phyloP scores from a whole-genome alignment of 2,888 invertebrate species.

The Clitarchus hookeri region DNA sequence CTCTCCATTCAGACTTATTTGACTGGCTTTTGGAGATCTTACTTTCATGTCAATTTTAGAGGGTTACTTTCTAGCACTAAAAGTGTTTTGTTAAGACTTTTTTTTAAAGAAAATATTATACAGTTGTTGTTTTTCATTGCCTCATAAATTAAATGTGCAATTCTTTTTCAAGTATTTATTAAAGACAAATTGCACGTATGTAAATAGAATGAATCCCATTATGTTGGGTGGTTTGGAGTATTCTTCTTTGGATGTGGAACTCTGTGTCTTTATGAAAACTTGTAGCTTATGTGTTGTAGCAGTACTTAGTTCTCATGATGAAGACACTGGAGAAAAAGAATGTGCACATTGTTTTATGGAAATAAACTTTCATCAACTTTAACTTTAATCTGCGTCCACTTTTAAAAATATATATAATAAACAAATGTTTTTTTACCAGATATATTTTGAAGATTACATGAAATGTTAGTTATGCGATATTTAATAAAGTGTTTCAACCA shows the following conservation, averaged over 20 bases:
- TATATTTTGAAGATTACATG: background rate
- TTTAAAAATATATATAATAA: background rate
- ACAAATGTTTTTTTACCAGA: background rate
- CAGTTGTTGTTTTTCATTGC: constrained; percentile 21
- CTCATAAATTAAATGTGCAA: constrained; percentile 42
- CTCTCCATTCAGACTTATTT: constrained; percentile 2
- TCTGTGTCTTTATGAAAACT: constrained; percentile 35
- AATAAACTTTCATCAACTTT: background rate
- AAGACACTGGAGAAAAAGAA: constrained; percentile 36
- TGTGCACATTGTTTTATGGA: constrained; percentile 39
- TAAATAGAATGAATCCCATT: constrained; percentile 34
- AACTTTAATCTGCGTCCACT: constrained; percentile 12
- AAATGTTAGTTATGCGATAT: constrained; percentile 2
- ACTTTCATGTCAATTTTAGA: constrained; percentile 20
- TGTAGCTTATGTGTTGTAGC: background rate
- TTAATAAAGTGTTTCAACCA: constrained; percentile 10
- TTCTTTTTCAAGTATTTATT: constrained; percentile 45
- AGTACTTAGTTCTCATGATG: constrained; percentile 33
- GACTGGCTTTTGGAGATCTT: constrained; percentile 10
- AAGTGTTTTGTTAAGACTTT: constrained; percentile 4
- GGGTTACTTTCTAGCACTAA: constrained; percentile 15
- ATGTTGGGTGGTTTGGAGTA: constrained; percentile 24
- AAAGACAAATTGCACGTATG: constrained; percentile 30
- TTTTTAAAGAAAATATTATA: constrained; percentile 19
- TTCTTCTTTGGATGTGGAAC: constrained; percentile 33